Evolutionary conservation across 2,113 vertebrate genomes (phyloP), one percentile per base, ranked within the genome.

Genomic region (Nannospalax galili): DNA sequence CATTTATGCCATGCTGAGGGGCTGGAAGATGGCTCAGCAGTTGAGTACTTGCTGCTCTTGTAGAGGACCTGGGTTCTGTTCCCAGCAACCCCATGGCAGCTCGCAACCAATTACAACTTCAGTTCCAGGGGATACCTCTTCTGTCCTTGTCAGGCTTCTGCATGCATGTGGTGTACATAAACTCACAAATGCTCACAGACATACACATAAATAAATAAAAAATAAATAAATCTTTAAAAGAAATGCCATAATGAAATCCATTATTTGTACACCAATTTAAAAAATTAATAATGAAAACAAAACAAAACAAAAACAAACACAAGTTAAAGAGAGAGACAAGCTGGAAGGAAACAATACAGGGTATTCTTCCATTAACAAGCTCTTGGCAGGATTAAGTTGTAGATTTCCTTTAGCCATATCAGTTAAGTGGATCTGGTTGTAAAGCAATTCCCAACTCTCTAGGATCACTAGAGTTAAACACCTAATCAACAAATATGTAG

Each of bases 281-380:
- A 69, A 67, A 22, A 69, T n/a, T 35, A 69, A 48, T 85, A 60
- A 48, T 70, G 37, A 70, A 70, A 85, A 52, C 11, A 48, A 37
- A 86, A 86, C 20, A 70, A 45, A 86, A 28, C 64, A 7, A 84
- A 24, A 12, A 85, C 3, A 30, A 12, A 85, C 3, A 30, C 32
- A 48, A 52, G 32, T 69, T 85, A 52, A 70, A 37, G 17, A 85
- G 65, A 9, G 42, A 56, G 40, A 56, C 64, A 14, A 16, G 30
- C 20, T 42, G 52, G 64, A 85, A 32, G 16, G 8, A 26, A 84
- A 93, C 70, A 89, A 88, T 93, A 91, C 30, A 93, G 86, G 42
- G 88, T 97, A 97, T 86, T 93, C 60, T 88, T 95, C 95, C 95
- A 98, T 88, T 92, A 94, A 92, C 64, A 95, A 58, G 40, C 37